A percentile compares a stretch with the other conserved stretches of the same genome.
Conservation (phyloP, 2,888 invertebrate species). For the Eubasilissa splendida region DNA sequence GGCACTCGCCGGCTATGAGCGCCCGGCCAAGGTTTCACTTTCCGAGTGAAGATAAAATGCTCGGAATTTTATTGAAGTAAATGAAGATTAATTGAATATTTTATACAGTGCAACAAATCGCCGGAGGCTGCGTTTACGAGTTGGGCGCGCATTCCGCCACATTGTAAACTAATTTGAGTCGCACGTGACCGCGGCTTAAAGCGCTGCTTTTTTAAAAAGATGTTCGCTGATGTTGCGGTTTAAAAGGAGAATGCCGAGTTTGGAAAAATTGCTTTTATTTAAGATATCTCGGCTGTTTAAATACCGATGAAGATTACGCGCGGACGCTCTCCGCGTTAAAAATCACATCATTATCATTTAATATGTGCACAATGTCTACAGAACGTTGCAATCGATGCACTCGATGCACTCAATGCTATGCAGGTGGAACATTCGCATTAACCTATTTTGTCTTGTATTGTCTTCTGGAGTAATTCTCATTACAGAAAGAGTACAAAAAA, state of each 20-base stretch:
- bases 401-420: no score
- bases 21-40: no score
- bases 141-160: conserved; percentile 50
- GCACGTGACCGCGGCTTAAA: conserved; percentile 37
- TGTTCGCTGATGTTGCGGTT: not conserved
- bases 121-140: conserved; percentile 5
- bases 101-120: conserved; percentile 19
- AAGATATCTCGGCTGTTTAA: conserved; percentile 4
- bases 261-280: not conserved
- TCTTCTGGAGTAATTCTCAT: no score
- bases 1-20: no score
- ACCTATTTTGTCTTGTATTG: no score
- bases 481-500: no score
- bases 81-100: conserved; percentile 26
- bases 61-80: conserved; percentile 23
- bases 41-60: conserved; percentile 4
- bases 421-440: no score
- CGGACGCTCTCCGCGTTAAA: not conserved
- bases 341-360: not conserved
- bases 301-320: not conserved
- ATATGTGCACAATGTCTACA: no score
- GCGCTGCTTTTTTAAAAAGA: conserved; percentile 21
- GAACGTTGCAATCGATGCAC: no score
- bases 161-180: conserved; percentile 52
- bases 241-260: not conserved